A percentile compares a stretch with the other conserved stretches of the same genome.
These are phyloP conservation scores for Cydia fagiglandana DNA, from an alignment of 1,140 invertebrate genomes.

Conservation along the genomic window DNA sequence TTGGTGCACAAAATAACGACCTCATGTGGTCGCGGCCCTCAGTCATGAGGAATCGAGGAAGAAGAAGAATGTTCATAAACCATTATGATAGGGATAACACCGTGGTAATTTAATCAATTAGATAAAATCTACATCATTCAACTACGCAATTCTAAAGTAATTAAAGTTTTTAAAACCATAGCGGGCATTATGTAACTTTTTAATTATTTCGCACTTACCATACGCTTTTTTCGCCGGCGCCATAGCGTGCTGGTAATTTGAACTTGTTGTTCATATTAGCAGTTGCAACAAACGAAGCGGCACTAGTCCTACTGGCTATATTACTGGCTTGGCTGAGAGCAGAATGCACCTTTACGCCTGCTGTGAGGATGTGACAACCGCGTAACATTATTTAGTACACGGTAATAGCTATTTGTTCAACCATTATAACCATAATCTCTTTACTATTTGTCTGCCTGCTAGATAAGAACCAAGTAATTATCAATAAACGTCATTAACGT, in stretches of 20 bases:
- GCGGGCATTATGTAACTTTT: constrained; percentile 5
- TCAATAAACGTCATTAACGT: constrained; percentile 7
- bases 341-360: constrained; percentile 4
- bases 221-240: constrained; percentile 81
- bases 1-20: too few species aligned
- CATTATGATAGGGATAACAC: too few species aligned
- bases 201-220: constrained; percentile 63
- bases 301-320: not conserved
- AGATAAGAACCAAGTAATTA: constrained; percentile 12
- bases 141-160: too few species aligned
- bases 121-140: too few species aligned
- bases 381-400: constrained; percentile 25
- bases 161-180: too few species aligned
- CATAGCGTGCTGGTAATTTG: constrained; percentile 80
- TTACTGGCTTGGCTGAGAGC: not conserved
- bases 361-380: constrained; percentile 16
- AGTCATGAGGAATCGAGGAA: too few species aligned
- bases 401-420: not conserved
- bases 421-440: not conserved
- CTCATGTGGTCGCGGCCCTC: too few species aligned
- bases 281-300: not conserved
- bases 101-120: too few species aligned
- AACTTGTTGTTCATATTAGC: constrained; percentile 78
- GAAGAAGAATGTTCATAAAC: too few species aligned
- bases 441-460: not conserved